Evolutionary conservation across 1,140 invertebrate species (phyloP).

Genomic region (Tribolium castaneum): DNA sequence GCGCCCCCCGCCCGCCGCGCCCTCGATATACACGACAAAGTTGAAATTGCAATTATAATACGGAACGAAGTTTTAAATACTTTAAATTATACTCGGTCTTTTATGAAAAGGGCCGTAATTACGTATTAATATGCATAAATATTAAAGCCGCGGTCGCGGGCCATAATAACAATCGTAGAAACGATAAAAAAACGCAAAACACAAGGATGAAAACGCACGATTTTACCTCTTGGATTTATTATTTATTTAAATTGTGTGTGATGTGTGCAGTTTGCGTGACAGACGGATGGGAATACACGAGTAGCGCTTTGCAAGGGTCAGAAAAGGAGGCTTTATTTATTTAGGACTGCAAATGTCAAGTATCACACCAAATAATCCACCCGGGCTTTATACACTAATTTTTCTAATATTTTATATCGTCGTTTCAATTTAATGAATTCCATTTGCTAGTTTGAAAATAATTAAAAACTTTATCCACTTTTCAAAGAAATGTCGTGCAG

Average conservation of each 20-base stretch:
- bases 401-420: conserved; percentile 49
- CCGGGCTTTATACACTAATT: background rate
- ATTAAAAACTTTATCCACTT: conserved; percentile 62
- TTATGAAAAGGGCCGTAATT: conserved; percentile 42
- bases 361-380: no score
- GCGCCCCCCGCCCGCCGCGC: background rate
- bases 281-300: background rate
- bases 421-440: conserved; percentile 59
- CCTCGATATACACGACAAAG: conserved; percentile 36
- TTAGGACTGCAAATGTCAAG: background rate
- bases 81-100: conserved; percentile 38
- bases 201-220: background rate
- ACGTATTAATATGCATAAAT: conserved; percentile 44
- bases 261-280: conserved; percentile 21
- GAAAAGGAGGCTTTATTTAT: background rate
- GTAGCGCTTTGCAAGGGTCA: background rate
- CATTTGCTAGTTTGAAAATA: conserved; percentile 60
- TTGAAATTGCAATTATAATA: conserved; percentile 50
- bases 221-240: conserved; percentile 7
- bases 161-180: background rate
- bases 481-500: conserved; percentile 60
- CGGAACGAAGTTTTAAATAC: conserved; percentile 46
- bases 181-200: background rate
- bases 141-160: background rate
- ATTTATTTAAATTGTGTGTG: background rate